Conservation (phyloP, 2,797 vertebrate species). For the Spheniscus humboldti region DNA sequence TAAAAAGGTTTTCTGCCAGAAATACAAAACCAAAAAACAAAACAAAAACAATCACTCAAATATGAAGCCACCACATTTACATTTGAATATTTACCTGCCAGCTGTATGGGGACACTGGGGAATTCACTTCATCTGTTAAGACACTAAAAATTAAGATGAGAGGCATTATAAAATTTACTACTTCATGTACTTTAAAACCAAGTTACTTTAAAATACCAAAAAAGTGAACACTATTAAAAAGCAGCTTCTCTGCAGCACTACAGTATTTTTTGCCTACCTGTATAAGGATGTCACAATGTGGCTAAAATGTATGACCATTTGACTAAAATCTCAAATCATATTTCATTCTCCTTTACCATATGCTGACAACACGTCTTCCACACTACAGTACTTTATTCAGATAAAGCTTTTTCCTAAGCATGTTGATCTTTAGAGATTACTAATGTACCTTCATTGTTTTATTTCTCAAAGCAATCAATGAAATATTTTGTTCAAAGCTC, state of each 20-base stretch:
- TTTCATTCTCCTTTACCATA: not conserved
- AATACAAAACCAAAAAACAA: not conserved
- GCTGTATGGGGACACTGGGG: constrained; percentile 78
- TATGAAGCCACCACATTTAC: not conserved
- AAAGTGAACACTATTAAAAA: not conserved
- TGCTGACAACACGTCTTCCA: not conserved
- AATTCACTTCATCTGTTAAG: constrained; percentile 87
- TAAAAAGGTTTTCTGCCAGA: not conserved
- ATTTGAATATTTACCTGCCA: constrained; percentile 82
- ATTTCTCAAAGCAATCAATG: not conserved
- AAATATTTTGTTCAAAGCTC: not conserved
- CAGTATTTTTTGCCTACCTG: not conserved
- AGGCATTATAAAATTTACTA: not conserved
- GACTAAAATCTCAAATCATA: not conserved
- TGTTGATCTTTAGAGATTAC: not conserved
- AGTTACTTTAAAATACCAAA: not conserved
- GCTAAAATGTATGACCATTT: not conserved
- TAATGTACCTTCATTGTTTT: not conserved
- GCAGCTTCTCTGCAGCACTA: not conserved
- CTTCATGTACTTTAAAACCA: not conserved
- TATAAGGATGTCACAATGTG: not conserved
- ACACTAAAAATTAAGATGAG: constrained; percentile 74
- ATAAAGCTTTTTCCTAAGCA: not conserved
- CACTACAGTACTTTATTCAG: not conserved
- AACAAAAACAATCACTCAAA: not conserved